These are phyloP conservation scores for Agrilus planipennis DNA, from an alignment of 1,140 invertebrate genomes.

Conservation along the genomic window DNA sequence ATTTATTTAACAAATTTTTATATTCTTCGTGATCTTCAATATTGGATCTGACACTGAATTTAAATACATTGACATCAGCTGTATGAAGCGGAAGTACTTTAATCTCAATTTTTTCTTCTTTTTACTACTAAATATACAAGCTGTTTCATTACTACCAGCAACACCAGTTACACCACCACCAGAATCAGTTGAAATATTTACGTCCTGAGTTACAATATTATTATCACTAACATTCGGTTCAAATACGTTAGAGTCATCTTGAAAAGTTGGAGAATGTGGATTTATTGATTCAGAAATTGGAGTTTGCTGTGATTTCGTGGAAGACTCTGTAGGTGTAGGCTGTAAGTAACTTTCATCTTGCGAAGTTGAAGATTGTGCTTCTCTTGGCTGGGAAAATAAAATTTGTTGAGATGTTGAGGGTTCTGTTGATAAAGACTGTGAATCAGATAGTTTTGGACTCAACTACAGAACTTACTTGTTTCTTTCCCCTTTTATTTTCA, in stretches of 20 bases:
- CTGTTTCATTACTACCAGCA: background rate
- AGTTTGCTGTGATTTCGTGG: slow-evolving; percentile 1
- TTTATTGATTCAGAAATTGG: slow-evolving; percentile 9
- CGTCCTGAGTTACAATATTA: slow-evolving; percentile 6
- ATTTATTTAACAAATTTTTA: no score
- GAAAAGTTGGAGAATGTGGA: slow-evolving; percentile 9
- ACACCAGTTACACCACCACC: slow-evolving; percentile 7
- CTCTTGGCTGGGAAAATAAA: slow-evolving; percentile 2
- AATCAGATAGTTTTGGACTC: slow-evolving; percentile 2
- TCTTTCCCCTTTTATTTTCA: no score
- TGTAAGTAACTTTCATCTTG: background rate
- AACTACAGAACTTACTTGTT: no score
- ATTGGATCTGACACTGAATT: slow-evolving; percentile 9
- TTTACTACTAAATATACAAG: background rate
- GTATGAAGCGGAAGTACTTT: no score
- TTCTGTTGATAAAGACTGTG: background rate
- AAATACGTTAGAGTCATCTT: background rate
- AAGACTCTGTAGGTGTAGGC: background rate
- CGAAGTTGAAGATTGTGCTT: background rate
- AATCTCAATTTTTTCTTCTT: no score
- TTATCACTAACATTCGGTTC: slow-evolving; percentile 2
- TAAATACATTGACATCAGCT: slow-evolving; percentile 1
- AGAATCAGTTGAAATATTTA: slow-evolving; percentile 5
- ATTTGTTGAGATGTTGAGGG: background rate
- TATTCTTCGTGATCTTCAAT: slow-evolving; percentile 9